phyloP scores from a whole-genome alignment of 2,888 invertebrate species.

The Drymonia ruficornis region DNA sequence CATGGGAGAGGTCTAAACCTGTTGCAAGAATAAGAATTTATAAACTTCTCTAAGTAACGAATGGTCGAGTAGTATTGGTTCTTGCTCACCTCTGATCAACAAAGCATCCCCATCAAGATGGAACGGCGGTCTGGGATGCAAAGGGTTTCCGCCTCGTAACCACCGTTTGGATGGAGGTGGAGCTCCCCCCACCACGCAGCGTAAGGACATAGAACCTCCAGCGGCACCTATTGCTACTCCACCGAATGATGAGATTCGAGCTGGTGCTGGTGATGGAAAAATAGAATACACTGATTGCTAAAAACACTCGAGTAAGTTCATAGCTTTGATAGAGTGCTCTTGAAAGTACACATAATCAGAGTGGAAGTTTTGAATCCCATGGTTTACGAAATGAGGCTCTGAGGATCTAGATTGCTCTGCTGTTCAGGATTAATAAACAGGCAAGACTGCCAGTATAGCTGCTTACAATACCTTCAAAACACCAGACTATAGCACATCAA shows the following conservation, averaged over 20 bases:
- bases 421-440: too few species aligned
- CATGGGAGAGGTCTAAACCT: conserved; percentile 89
- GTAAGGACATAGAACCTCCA: conserved; percentile 87
- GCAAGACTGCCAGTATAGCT: too few species aligned
- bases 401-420: too few species aligned
- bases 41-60: neutral
- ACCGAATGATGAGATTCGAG: conserved; percentile 94
- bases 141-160: conserved; percentile 87
- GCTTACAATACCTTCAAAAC: neutral
- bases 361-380: too few species aligned
- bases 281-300: too few species aligned
- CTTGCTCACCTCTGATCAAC: conserved; percentile 86
- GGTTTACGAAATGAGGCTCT: too few species aligned
- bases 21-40: conserved; percentile 12
- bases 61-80: too few species aligned
- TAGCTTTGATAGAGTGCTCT: too few species aligned
- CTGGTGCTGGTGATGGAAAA: conserved; percentile 87
- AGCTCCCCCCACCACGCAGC: conserved; percentile 90
- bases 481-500: neutral
- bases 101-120: conserved; percentile 87
- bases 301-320: too few species aligned
- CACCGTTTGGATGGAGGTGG: conserved; percentile 91
- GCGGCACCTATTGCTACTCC: conserved; percentile 88
- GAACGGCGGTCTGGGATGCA: conserved; percentile 87
- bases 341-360: too few species aligned